Conservation (phyloP, 2,113 vertebrate species). For the Platycercus adscitus region DNA sequence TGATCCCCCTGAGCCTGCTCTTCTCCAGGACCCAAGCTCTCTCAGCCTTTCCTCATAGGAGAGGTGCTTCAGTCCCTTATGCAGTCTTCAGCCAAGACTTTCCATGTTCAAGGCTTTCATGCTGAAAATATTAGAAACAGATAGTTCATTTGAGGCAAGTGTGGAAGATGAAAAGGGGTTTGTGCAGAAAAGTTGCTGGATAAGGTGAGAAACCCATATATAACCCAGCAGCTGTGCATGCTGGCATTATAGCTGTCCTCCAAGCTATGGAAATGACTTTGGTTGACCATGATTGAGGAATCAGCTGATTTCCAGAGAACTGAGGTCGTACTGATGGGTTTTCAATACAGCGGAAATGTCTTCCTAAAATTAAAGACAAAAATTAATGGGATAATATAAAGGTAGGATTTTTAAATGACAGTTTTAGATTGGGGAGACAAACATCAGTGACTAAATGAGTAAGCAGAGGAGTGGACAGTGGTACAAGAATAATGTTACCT, state of each 20-base stretch:
- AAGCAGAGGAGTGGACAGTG: neutral
- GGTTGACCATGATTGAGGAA: neutral
- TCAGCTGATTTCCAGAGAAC: neutral
- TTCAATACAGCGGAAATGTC: neutral
- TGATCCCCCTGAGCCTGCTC: neutral
- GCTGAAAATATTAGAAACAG: neutral
- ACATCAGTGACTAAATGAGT: neutral
- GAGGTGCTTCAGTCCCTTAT: neutral
- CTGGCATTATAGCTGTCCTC: neutral
- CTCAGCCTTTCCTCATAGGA: neutral
- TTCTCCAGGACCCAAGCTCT: neutral
- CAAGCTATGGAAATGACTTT: neutral
- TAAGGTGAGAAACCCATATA: neutral
- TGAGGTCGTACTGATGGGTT: neutral
- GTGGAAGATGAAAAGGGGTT: neutral
- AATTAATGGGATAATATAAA: neutral
- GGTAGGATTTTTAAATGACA: neutral
- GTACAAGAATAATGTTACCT: constrained; percentile 1
- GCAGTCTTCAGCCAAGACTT: neutral
- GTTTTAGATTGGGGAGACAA: neutral
- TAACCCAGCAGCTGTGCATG: neutral
- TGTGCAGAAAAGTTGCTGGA: neutral
- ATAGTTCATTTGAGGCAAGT: neutral
- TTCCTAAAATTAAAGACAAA: neutral
- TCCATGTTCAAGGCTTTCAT: neutral